A percentile compares a stretch with the other conserved stretches of the same genome.
These are phyloP conservation scores for Druceiella hillmani DNA, from an alignment of 2,888 invertebrate species.

Conservation along the genomic window DNA sequence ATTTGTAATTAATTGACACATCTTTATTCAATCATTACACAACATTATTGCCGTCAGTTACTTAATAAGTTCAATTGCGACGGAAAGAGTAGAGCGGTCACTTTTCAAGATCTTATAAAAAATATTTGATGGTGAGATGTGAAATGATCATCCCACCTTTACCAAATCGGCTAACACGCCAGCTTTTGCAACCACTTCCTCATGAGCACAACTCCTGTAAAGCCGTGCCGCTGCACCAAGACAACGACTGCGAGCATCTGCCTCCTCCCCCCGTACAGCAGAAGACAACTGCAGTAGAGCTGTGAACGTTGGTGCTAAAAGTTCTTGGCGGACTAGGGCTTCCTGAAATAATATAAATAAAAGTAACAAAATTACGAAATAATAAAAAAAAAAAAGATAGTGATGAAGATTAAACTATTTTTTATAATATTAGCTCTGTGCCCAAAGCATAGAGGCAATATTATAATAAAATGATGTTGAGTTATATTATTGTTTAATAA, in stretches of 20 bases:
- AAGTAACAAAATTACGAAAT: no score
- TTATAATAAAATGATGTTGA: no score
- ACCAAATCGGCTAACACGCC: constrained; percentile 18
- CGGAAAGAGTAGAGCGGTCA: neutral
- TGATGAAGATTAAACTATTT: no score
- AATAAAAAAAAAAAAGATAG: no score
- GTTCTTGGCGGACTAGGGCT: constrained; percentile 36
- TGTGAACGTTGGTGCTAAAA: constrained; percentile 36
- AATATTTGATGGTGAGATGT: no score
- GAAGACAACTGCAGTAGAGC: constrained; percentile 35
- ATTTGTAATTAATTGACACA: no score
- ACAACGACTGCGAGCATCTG: constrained; percentile 30
- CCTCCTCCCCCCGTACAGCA: constrained; percentile 24
- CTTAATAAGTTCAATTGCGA: neutral
- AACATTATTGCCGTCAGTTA: neutral
- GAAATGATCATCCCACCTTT: constrained; percentile 10
- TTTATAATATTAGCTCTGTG: no score
- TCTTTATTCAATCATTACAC: no score
- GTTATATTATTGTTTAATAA: no score
- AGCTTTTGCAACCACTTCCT: constrained; percentile 13
- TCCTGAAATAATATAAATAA: constrained; percentile 33
- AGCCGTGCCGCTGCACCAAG: constrained; percentile 39
- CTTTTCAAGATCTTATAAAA: no score
- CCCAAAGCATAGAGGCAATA: no score
- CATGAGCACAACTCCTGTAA: constrained; percentile 34